Evolutionary conservation across 2,888 invertebrate genomes (phyloP).

Genomic region (Hydrotaea diabolus): DNA sequence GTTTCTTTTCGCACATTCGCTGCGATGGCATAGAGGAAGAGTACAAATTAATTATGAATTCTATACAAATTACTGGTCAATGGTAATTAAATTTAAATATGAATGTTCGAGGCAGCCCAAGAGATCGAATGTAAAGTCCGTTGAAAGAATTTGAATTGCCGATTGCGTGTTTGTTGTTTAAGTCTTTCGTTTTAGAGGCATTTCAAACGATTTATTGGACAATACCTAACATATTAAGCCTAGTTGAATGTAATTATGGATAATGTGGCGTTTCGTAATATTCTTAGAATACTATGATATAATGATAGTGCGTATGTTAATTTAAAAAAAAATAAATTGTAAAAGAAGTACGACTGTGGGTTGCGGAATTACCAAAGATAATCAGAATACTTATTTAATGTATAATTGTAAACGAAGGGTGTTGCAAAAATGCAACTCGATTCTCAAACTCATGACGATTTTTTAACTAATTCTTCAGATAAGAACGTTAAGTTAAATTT

Average conservation of each 20-base stretch:
- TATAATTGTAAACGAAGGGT: no score
- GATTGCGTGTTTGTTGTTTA: conserved; percentile 33
- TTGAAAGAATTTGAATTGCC: not conserved
- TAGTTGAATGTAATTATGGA: not conserved
- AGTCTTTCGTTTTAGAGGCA: conserved; percentile 42
- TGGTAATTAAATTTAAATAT: conserved; percentile 38
- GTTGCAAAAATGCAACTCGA: no score
- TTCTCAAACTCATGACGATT: no score
- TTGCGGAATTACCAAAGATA: no score
- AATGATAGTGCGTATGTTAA: no score
- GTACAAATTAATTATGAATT: conserved; percentile 56
- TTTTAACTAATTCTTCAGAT: no score
- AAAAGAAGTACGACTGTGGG: no score
- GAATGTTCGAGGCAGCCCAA: conserved; percentile 25
- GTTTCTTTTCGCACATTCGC: conserved; percentile 37
- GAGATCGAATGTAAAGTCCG: conserved; percentile 9
- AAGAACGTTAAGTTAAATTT: no score
- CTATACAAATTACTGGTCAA: conserved; percentile 55
- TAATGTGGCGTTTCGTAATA: not conserved
- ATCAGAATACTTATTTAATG: no score
- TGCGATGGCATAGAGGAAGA: conserved; percentile 22
- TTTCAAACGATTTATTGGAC: not conserved
- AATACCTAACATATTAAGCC: not conserved
- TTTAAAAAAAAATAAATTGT: no score
- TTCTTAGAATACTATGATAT: no score